Evolutionary conservation across 2,888 invertebrate genomes (phyloP).

Genomic region (Laothoe populi): DNA sequence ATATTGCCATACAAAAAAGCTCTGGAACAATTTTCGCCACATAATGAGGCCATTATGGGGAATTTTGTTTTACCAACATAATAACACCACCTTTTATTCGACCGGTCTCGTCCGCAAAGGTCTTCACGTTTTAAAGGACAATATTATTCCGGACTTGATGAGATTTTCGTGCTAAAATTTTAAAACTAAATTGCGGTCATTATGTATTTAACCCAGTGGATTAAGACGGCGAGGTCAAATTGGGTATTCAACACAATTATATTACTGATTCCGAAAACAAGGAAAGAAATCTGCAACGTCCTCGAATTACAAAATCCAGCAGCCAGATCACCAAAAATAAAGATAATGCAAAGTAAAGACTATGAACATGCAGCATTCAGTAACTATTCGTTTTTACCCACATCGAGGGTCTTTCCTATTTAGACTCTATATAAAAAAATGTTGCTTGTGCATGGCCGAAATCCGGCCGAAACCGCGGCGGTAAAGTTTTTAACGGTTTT

Average conservation of each 20-base stretch:
- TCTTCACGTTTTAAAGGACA: constrained; percentile 81
- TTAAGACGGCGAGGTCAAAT: constrained; percentile 73
- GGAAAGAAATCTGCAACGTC: not conserved
- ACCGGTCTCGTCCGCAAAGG: constrained; percentile 73
- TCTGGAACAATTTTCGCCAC: constrained; percentile 84
- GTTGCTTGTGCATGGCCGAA: no score
- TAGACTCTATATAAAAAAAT: no score
- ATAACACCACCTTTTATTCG: constrained; percentile 83
- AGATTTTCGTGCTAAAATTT: constrained; percentile 83
- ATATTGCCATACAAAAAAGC: constrained; percentile 83
- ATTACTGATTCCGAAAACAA: constrained; percentile 27
- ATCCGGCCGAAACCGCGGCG: no score
- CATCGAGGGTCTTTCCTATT: no score
- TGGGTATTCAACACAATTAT: constrained; percentile 53
- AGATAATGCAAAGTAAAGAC: no score
- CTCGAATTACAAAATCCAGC: constrained; percentile 1
- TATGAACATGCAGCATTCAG: not conserved
- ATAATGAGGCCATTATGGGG: constrained; percentile 84
- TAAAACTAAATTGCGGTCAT: constrained; percentile 78
- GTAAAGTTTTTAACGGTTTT: no score
- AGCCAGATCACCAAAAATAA: not conserved
- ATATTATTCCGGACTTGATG: constrained; percentile 79
- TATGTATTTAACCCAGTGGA: constrained; percentile 75
- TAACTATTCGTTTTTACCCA: not conserved
- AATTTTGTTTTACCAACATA: constrained; percentile 85